These are phyloP conservation scores for Rhopalosiphum maidis DNA, from an alignment of 1,140 invertebrate species.

Conservation along the genomic window DNA sequence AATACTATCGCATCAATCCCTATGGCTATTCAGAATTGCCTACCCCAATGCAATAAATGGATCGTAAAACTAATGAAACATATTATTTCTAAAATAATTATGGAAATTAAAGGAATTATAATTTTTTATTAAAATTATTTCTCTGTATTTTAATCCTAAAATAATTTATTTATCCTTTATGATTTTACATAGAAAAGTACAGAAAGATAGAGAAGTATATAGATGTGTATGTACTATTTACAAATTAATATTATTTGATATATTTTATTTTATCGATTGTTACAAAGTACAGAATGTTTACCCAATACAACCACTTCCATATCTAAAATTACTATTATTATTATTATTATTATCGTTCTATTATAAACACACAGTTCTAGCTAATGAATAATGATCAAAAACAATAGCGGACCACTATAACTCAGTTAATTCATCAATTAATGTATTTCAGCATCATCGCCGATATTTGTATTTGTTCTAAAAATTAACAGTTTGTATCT, in stretches of 20 bases:
- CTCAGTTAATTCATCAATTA: slow-evolving; percentile 28
- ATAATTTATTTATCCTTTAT: not conserved
- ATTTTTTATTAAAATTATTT: not conserved
- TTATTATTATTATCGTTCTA: not conserved
- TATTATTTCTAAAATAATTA: not conserved
- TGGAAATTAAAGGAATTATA: not conserved
- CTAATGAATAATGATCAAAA: slow-evolving; percentile 16
- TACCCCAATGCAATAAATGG: not conserved
- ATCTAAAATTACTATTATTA: not conserved
- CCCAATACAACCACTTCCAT: not conserved
- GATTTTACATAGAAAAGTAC: not conserved
- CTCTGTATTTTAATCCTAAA: not conserved
- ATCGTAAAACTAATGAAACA: not conserved
- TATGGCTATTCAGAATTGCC: not conserved
- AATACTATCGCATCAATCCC: not conserved
- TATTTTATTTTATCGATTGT: not conserved
- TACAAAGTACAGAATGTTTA: not conserved
- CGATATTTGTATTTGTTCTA: slow-evolving; percentile 8
- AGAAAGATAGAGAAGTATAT: not conserved
- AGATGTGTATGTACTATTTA: not conserved
- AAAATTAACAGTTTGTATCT: not conserved
- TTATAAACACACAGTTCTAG: not conserved
- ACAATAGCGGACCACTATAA: slow-evolving; percentile 20
- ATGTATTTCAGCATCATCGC: slow-evolving; percentile 4
- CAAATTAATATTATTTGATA: slow-evolving; percentile 9